Conservation (phyloP, 2,113 vertebrate species). For the Gymnorhina tibicen region DNA sequence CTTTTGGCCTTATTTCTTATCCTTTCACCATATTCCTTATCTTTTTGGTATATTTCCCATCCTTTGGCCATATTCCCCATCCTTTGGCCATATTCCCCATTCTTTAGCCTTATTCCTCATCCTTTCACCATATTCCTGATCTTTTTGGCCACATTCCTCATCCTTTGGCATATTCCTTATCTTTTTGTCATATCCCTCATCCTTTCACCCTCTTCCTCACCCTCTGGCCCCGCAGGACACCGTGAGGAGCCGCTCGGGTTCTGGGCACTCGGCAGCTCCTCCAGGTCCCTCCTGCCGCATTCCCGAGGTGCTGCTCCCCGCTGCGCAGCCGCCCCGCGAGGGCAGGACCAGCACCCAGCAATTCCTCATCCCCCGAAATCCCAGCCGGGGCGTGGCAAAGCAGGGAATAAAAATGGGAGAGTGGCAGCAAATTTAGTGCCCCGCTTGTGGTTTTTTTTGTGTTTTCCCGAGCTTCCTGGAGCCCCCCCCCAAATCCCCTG, state of each 20-base stretch:
- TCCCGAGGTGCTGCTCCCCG: neutral
- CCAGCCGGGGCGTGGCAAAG: neutral
- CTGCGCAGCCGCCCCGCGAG: neutral
- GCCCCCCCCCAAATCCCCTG: too few species aligned
- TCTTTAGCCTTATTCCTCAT: too few species aligned
- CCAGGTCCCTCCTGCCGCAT: neutral
- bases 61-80: fast-evolving
- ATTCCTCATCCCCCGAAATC: neutral
- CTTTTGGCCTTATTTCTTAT: neutral
- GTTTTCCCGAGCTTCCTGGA: neutral
- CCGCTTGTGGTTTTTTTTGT: neutral
- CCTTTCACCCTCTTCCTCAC: neutral
- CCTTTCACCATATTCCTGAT: neutral
- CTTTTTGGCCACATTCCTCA: too few species aligned
- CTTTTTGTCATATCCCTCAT: neutral
- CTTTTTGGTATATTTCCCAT: fast-evolving
- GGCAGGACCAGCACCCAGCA: neutral
- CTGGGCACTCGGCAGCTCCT: neutral
- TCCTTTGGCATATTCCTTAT: too few species aligned
- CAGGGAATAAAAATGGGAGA: neutral
- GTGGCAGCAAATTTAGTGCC: neutral
- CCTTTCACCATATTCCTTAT: neutral
- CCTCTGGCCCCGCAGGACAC: neutral
- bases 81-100: fast-evolving
- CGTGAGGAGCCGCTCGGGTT: fast-evolving